phyloP scores from a whole-genome alignment of 2,113 vertebrate genomes.

The Colaptes auratus region DNA sequence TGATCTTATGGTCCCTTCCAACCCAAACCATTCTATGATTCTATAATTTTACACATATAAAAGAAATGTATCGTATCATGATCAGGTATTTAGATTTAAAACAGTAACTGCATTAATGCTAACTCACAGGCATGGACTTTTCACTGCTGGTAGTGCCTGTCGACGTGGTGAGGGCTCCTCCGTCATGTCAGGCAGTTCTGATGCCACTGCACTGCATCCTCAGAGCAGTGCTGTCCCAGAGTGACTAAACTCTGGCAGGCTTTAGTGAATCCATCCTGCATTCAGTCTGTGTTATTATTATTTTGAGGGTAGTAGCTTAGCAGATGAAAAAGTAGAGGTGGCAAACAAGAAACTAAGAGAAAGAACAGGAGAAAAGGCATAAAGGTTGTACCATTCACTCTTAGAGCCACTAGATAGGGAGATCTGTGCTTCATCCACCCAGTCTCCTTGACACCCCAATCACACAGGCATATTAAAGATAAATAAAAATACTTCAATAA shows the following conservation, averaged over 20 bases:
- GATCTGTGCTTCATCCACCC: background rate
- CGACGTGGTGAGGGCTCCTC: accelerated
- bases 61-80: background rate
- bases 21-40: background rate
- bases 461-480: background rate
- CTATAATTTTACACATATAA: background rate
- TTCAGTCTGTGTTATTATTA: background rate
- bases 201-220: background rate
- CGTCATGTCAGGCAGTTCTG: accelerated
- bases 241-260: background rate
- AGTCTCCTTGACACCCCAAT: background rate
- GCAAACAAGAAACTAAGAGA: background rate
- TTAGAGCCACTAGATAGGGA: background rate
- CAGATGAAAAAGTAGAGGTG: background rate
- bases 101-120: background rate
- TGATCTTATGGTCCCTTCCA: background rate
- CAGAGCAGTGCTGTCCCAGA: background rate
- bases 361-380: background rate
- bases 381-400: background rate
- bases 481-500: background rate
- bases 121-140: background rate
- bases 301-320: background rate
- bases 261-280: background rate
- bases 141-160: background rate
- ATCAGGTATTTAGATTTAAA: background rate